Evolutionary conservation across 1,140 invertebrate genomes (phyloP).

Genomic region (Ostrea denselamellosa): DNA sequence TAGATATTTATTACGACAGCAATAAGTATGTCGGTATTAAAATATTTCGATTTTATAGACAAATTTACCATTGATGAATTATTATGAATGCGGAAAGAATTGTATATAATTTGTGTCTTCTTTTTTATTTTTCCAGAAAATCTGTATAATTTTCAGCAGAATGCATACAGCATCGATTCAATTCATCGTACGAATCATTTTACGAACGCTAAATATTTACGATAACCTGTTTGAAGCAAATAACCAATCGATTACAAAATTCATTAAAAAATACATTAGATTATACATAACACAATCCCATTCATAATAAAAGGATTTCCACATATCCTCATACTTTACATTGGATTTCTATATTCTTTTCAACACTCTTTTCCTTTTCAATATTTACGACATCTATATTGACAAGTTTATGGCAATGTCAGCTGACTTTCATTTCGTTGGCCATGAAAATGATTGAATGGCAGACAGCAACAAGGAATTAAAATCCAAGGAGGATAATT

Average conservation of each 20-base stretch:
- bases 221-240: background rate
- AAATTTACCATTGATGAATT: too few relatives aligned
- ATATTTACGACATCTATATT: background rate
- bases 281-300: too few relatives aligned
- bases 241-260: too few relatives aligned
- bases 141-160: background rate
- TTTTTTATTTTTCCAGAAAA: background rate
- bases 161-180: background rate
- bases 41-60: background rate
- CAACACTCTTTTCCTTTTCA: background rate
- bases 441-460: slow-evolving; percentile 33
- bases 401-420: slow-evolving; percentile 5
- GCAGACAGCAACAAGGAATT: slow-evolving; percentile 34
- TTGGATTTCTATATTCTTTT: background rate
- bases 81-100: too few relatives aligned
- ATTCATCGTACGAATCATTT: background rate
- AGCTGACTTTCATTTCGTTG: slow-evolving; percentile 31
- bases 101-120: too few relatives aligned
- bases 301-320: too few relatives aligned
- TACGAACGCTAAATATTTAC: background rate
- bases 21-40: background rate
- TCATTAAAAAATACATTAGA: too few relatives aligned
- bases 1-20: background rate
- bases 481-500: slow-evolving; percentile 19
- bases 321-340: background rate